Percentiles rank a stretch among this genome's conserved stretches.
These are phyloP conservation scores for Coptotermes formosanus DNA, from an alignment of 1,140 invertebrate genomes.

Conservation along the genomic window DNA sequence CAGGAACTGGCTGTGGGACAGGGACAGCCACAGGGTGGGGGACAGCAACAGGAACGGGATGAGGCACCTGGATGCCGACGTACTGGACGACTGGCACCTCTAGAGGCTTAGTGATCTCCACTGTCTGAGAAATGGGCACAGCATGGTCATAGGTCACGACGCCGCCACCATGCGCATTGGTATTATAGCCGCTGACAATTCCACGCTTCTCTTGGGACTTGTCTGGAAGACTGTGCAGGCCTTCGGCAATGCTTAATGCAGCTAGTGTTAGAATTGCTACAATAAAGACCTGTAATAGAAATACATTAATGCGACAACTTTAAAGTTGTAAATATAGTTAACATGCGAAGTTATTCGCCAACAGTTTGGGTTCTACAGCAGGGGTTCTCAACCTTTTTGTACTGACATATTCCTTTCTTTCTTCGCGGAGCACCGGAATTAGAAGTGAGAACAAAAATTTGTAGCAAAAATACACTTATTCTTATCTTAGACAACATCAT, in stretches of 20 bases:
- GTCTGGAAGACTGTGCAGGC: background rate
- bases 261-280: background rate
- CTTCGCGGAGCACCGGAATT: too few relatives aligned
- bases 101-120: constrained; percentile 30
- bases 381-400: too few relatives aligned
- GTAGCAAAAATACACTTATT: too few relatives aligned
- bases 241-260: background rate
- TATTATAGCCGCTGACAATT: background rate
- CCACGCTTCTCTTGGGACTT: constrained; percentile 20
- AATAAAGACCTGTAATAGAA: background rate
- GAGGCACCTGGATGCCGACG: constrained; percentile 27
- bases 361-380: too few relatives aligned
- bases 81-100: constrained; percentile 25
- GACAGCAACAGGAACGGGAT: background rate
- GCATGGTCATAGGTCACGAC: background rate
- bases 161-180: background rate
- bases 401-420: too few relatives aligned
- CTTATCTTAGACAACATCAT: too few relatives aligned
- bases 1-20: background rate
- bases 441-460: too few relatives aligned
- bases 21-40: constrained; percentile 22
- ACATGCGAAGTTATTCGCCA: background rate
- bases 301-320: background rate
- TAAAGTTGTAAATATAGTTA: too few relatives aligned
- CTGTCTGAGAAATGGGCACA: constrained; percentile 19